Base-by-base conservation (phyloP, 2,113 vertebrate genomes). In the Egretta garzetta region DNA sequence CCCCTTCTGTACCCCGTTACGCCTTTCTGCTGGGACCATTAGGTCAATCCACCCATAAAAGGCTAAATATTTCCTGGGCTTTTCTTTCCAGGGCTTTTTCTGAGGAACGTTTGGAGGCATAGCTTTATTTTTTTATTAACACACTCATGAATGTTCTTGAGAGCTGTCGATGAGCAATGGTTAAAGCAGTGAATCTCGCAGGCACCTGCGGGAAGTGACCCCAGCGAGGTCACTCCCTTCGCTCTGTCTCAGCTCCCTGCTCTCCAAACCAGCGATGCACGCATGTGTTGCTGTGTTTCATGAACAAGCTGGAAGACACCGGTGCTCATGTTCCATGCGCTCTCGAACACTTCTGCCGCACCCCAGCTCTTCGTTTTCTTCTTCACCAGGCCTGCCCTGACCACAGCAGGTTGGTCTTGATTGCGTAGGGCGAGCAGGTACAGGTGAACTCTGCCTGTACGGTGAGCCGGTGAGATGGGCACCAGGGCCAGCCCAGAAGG, bases 281-380 rank as follows among this genome's bases (percentile, higher is more conserved):
- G 27, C 74, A 12, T 21, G 10, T 32, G 88, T 92, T 83, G 82
- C 93, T 70, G 77, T 93, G 83, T 81, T 96, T 75, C 89, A 85
- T 77, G 91, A 89, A 86, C 93, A 94, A 82, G 41, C 10, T 66
- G 92, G 55, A 90, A 88, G 66, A 79, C 85, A 88, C 41, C 45
- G 17, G 62, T 22, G n/a, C 66, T 96, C 84, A 2, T 53, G 60
- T 89, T 96, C 96, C 80, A 39, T 59, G 30, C 37, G 75, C 43
- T 87, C 73, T 63, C 50, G 11, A 87, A 71, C 35, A 12, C 47
- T 94, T 89, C 89, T 4, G 14, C 33, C 18, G 1, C 72, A 53
- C 39, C 70, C 59, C 64, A 60, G 30, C 39, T 68, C 83, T 73
- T 91, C 39, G 3, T 80, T 90, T 74, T 55, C 68, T 49, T 27